Evolutionary conservation across 2,113 vertebrate species (phyloP), one percentile per base, ranked within the genome.

Genomic region (Rhineura floridana): DNA sequence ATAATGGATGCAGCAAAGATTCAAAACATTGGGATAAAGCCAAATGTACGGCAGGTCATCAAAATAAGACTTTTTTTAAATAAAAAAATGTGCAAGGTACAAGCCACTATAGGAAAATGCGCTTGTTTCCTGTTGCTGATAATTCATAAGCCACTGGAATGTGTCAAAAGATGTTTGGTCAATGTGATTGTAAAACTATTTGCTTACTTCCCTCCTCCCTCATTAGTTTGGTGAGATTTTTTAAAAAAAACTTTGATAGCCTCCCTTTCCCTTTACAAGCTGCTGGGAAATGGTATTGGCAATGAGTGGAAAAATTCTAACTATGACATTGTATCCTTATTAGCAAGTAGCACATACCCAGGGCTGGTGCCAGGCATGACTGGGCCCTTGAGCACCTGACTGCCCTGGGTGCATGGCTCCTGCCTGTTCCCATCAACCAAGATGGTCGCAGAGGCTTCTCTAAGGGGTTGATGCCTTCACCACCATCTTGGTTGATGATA

Each of bases 281-380:
- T 86, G 86, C 62, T 78, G 75, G 62, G 44, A 86, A 63, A 79
- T 86, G 85, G 62, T 36, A 67, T 63, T 78, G 75, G 90, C 87
- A 95, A 93, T 94, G 94, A 94, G 81, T 62, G 84, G 93, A 48
- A 93, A 89, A 91, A 93, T 93, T 90, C 91, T 92, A 91, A 77
- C 78, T 78, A 81, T 0, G 65, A 86, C 83, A 91, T 81, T 86
- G 85, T 84, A 62, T 91, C 4, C 42, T 33, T 86, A 88, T 89
- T 82, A 90, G 65, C 69, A 89, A 91, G 92, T 91, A 89, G 73
- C 46, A 90, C n/a, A n/a, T n/a, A n/a, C n/a, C n/a, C n/a, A n/a
- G n/a, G n/a, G n/a, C n/a, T n/a, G n/a, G n/a, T n/a, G n/a, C n/a
- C n/a, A n/a, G n/a, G n/a, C n/a, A n/a, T n/a, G n/a, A n/a, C n/a